These are phyloP conservation scores for Hippocampus barbouri DNA, from an alignment of 2,113 vertebrate species.

Conservation along the genomic window DNA sequence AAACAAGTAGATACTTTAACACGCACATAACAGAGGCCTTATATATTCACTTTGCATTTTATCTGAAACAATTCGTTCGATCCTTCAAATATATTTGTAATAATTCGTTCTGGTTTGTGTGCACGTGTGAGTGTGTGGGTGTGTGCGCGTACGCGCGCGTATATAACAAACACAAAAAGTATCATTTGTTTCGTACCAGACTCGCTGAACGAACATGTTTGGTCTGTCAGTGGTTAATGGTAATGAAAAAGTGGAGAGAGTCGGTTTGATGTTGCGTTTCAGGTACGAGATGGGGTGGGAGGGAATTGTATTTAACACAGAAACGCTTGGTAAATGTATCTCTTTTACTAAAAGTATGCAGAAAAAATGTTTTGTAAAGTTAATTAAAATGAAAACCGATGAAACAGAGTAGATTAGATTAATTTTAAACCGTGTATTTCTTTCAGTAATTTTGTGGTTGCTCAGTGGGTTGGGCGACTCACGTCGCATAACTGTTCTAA, in stretches of 20 bases:
- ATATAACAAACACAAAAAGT: too few species aligned
- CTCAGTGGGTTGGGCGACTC: neutral
- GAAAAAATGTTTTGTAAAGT: neutral
- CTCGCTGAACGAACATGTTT: neutral
- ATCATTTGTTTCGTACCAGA: too few species aligned
- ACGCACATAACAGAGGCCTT: too few species aligned
- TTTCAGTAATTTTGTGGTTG: neutral
- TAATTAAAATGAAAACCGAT: neutral
- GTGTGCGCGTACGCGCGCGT: too few species aligned
- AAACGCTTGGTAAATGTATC: neutral
- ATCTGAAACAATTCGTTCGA: neutral
- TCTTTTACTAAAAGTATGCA: neutral
- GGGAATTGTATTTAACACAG: neutral
- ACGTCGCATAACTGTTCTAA: neutral
- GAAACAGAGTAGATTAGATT: neutral
- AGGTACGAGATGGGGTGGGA: neutral
- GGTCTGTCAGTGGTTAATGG: neutral
- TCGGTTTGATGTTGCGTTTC: constrained; percentile 19
- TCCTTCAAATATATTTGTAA: neutral
- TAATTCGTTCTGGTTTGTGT: neutral
- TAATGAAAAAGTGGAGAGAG: neutral
- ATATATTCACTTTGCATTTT: neutral
- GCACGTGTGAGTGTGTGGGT: too few species aligned
- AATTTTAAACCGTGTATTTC: neutral
- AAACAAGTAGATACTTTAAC: neutral